Base-by-base conservation (phyloP, 2,888 invertebrate species). In the Priocnemis perturbator region DNA sequence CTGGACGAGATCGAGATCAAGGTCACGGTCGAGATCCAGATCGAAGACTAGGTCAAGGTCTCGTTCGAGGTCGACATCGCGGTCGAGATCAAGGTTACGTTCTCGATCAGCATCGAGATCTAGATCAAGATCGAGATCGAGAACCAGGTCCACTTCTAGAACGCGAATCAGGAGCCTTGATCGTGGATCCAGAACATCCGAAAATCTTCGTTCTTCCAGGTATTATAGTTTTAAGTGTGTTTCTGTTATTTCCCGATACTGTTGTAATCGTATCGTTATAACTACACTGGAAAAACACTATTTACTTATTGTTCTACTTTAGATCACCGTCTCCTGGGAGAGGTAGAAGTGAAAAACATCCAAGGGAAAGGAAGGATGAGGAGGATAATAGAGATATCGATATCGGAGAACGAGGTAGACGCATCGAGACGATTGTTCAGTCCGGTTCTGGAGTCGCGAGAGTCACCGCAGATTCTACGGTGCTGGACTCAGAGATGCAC, bases 341-440 rank as follows among this genome's bases (percentile, higher is more conserved):
- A 64, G 69, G 67, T 48, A 78, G 81, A 74, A 47, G 55, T 53
- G 72, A 65, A 55, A 77, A 78, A 20, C 74, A 52, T 53, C 71
- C 68, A 23, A 79, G 75, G 60, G 68, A 75, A 48, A 82, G 78
- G 52, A 81, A 80, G 59, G 67, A 77, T 19, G 76, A 80, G 3
- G 81, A 79, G 19, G 82, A 77, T 60, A 73, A 53, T 48, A 78
- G 71, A 44, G 70, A 65, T 26, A 62, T 66, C 60, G 83, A 71
- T 67, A 64, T 21, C 17, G 23, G 65, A 45, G 83, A 85, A 64
- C 79, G 82, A 26, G 83, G 81, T 48, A 83, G 87, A 61, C 84
- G 85, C 56, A 86, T 86, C 66, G 87, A 88, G 30, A 87, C 88
- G 0, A 88, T 89, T 20, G 86, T 89, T 20, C 88, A 88, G 55